Percentiles rank a stretch among this genome's conserved stretches.
These are phyloP conservation scores for Chiloscyllium plagiosum DNA, from an alignment of 2,113 vertebrate genomes.

Conservation along the genomic window DNA sequence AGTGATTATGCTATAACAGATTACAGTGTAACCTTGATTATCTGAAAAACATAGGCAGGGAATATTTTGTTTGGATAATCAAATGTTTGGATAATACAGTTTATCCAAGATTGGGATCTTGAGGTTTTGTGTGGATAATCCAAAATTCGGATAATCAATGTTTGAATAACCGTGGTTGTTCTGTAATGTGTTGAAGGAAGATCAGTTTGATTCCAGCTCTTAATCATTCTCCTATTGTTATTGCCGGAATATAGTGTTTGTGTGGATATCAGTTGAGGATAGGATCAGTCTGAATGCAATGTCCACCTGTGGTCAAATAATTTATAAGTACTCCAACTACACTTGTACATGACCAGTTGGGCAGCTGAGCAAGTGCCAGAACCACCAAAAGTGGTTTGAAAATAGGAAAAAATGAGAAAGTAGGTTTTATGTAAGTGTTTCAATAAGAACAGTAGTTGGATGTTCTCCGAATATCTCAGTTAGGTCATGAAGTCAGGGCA, in stretches of 20 bases:
- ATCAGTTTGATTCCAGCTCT: background rate
- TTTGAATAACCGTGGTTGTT: no score
- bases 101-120: no score
- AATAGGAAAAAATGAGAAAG: background rate
- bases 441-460: background rate
- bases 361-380: background rate
- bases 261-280: background rate
- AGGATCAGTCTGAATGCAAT: background rate
- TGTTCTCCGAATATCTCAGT: background rate
- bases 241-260: background rate
- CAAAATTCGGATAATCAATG: no score
- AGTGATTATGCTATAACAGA: background rate
- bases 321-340: background rate
- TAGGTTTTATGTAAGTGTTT: background rate
- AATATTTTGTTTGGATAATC: no score
- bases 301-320: background rate
- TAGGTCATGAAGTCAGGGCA: background rate
- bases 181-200: background rate
- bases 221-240: background rate
- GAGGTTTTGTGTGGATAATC: no score
- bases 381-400: background rate
- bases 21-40: no score
- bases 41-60: no score
- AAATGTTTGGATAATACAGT: no score
- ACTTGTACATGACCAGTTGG: background rate